These are phyloP conservation scores for Pangasius macronema DNA, from an alignment of 2,797 vertebrate genomes.

Conservation along the genomic window DNA sequence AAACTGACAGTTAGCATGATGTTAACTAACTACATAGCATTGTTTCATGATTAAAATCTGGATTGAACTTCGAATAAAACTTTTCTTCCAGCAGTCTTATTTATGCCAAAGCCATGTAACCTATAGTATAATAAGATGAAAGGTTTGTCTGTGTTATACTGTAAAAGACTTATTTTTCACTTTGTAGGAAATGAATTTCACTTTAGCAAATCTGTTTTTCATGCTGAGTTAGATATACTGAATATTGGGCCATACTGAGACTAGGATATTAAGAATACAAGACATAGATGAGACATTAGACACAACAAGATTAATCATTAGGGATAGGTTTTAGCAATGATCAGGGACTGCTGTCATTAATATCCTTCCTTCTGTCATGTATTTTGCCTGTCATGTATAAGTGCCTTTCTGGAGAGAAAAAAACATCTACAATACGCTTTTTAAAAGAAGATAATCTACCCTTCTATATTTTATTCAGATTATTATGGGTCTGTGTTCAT, in stretches of 20 bases:
- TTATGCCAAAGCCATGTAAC: neutral
- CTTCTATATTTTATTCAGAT: neutral
- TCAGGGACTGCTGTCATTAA: neutral
- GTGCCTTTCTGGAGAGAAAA: neutral
- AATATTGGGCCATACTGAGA: neutral
- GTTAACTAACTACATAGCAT: neutral
- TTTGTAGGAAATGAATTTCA: neutral
- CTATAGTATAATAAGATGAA: neutral
- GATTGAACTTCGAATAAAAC: neutral
- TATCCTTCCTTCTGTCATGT: neutral
- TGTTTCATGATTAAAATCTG: neutral
- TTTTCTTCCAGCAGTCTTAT: neutral
- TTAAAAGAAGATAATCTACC: neutral
- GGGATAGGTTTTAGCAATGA: neutral
- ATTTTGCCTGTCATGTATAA: no score
- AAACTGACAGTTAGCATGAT: neutral
- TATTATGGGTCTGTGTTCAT: neutral
- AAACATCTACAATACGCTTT: neutral
- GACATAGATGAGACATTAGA: neutral
- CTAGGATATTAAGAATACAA: neutral
- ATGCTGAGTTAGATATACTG: neutral
- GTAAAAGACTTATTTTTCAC: neutral
- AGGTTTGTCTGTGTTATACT: neutral
- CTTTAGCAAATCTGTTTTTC: neutral
- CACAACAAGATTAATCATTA: conserved; percentile 1